phyloP scores from a whole-genome alignment of 2,888 invertebrate species.

The Timandra comae region DNA sequence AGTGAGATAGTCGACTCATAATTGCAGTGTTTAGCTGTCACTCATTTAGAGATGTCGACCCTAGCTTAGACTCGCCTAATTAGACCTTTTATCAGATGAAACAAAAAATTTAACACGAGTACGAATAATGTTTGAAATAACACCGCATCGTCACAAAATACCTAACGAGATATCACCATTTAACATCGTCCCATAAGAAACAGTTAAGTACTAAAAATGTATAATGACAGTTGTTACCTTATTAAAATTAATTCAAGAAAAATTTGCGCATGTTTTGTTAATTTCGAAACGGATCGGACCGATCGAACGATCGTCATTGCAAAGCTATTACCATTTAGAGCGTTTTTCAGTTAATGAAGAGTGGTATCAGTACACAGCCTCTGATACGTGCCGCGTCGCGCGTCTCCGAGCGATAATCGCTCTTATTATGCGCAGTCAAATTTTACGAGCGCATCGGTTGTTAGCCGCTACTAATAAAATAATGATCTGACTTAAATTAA shows the following conservation, averaged over 20 bases:
- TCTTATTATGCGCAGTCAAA: slow-evolving; percentile 73
- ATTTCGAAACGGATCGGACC: slow-evolving; percentile 44
- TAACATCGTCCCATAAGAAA: slow-evolving; percentile 41
- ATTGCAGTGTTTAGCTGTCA: slow-evolving; percentile 63
- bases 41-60: slow-evolving; percentile 58
- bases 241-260: slow-evolving; percentile 61
- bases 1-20: slow-evolving; percentile 55
- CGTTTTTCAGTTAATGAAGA: slow-evolving; percentile 68
- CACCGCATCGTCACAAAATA: slow-evolving; percentile 29
- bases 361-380: slow-evolving; percentile 47
- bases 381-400: slow-evolving; percentile 50
- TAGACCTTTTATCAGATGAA: slow-evolving; percentile 29
- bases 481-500: slow-evolving; percentile 60
- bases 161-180: slow-evolving; percentile 35
- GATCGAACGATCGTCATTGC: slow-evolving; percentile 41
- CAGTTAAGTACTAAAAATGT: slow-evolving; percentile 48
- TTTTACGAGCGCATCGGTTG: slow-evolving; percentile 70
- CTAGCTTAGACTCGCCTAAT: slow-evolving; percentile 38
- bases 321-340: slow-evolving; percentile 65
- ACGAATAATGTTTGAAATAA: slow-evolving; percentile 33
- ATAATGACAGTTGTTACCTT: slow-evolving; percentile 54
- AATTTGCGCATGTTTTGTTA: slow-evolving; percentile 59
- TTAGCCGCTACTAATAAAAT: slow-evolving; percentile 63
- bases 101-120: slow-evolving; percentile 22
- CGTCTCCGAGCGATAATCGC: slow-evolving; percentile 57